Conservation (phyloP, 2,888 invertebrate genomes). For the Andrena praecox region DNA sequence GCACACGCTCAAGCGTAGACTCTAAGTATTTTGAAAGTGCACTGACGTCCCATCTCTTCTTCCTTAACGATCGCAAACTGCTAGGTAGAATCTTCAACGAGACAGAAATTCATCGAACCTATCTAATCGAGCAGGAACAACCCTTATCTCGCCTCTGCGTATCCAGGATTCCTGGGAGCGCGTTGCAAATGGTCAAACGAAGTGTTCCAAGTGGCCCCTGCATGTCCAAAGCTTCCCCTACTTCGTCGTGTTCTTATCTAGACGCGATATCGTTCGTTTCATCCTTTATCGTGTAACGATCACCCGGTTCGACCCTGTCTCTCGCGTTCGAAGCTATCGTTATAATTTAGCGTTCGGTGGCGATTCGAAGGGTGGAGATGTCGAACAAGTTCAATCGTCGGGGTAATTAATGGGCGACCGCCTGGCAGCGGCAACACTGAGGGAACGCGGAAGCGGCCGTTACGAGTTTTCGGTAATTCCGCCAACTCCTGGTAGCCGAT, state of each 20-base stretch:
- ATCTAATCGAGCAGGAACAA: too few species aligned
- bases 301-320: neutral
- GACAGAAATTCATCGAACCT: too few species aligned
- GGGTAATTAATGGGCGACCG: constrained; percentile 26
- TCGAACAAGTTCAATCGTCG: constrained; percentile 7
- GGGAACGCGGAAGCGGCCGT: constrained; percentile 30
- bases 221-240: too few species aligned
- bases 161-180: too few species aligned
- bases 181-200: too few species aligned
- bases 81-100: too few species aligned
- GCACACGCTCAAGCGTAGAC: constrained; percentile 5
- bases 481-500: constrained; percentile 29
- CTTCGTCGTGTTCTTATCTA: too few species aligned
- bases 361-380: neutral
- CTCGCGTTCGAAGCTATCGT: neutral
- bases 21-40: constrained; percentile 16
- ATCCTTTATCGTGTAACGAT: constrained; percentile 7
- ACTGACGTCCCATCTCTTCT: neutral
- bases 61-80: neutral
- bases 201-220: too few species aligned
- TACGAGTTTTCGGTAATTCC: constrained; percentile 44
- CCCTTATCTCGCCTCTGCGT: too few species aligned
- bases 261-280: neutral
- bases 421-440: constrained; percentile 17
- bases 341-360: constrained; percentile 1